phyloP scores from a whole-genome alignment of 1,140 invertebrate species.

The Bombus confusus region DNA sequence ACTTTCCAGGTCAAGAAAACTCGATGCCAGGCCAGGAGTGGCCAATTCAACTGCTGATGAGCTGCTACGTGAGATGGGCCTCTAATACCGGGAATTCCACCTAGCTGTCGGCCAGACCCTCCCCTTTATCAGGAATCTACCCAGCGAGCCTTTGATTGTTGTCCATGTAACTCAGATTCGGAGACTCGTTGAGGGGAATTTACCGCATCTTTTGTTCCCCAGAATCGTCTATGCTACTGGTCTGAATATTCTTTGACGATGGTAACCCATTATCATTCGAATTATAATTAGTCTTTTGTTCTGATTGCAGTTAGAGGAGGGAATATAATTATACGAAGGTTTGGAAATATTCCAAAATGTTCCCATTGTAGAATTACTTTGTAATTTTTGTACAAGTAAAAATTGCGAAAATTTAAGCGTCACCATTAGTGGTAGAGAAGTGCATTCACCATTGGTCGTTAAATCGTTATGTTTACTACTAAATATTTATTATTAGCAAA shows the following conservation, averaged over 20 bases:
- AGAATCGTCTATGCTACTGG: neutral
- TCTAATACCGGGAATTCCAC: slow-evolving; percentile 64
- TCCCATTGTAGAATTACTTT: neutral
- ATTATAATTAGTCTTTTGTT: neutral
- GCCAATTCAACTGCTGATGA: slow-evolving; percentile 68
- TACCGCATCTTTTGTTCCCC: neutral
- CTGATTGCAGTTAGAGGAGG: neutral
- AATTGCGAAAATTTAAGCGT: neutral
- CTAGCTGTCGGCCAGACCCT: slow-evolving; percentile 35
- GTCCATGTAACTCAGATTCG: slow-evolving; percentile 35
- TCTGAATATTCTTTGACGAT: neutral
- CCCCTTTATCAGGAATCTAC: slow-evolving; percentile 46
- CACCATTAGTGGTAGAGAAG: neutral
- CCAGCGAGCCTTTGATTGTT: slow-evolving; percentile 48
- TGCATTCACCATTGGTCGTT: neutral
- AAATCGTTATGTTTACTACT: neutral
- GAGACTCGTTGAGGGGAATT: slow-evolving; percentile 24
- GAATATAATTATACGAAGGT: too few relatives aligned
- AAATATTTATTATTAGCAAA: too few relatives aligned
- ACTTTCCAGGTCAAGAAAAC: slow-evolving; percentile 70
- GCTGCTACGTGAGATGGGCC: slow-evolving; percentile 68
- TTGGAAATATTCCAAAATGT: neutral
- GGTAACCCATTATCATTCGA: too few relatives aligned
- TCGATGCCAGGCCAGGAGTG: slow-evolving; percentile 63
- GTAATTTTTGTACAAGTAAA: neutral